Percentiles rank a stretch among this genome's conserved stretches.
phyloP scores from a whole-genome alignment of 2,797 vertebrate genomes.

The Gouania willdenowi region DNA sequence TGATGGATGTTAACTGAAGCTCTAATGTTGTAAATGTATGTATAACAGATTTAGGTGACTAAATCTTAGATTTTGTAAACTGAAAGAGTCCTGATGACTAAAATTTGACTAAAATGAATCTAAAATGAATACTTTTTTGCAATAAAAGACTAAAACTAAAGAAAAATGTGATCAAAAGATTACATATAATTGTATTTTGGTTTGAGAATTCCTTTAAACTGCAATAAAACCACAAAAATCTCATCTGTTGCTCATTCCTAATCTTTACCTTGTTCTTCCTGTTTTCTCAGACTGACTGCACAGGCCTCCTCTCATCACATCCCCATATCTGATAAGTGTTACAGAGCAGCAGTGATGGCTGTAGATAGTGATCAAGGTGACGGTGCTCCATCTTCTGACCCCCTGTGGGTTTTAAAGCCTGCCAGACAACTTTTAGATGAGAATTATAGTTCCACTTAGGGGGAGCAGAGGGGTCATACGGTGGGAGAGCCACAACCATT shows the following conservation, averaged over 20 bases:
- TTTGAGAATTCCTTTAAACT: too few species aligned
- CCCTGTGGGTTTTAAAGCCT: constrained; percentile 19
- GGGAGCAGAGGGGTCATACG: constrained; percentile 44
- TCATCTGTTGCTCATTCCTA: not conserved
- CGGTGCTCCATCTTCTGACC: constrained; percentile 22
- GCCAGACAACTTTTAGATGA: constrained; percentile 41
- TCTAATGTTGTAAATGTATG: too few species aligned
- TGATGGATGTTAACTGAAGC: too few species aligned
- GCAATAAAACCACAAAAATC: too few species aligned
- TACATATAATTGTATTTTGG: too few species aligned
- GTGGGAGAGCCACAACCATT: constrained; percentile 27
- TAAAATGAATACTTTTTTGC: too few species aligned
- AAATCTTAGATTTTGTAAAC: too few species aligned
- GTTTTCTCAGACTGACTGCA: not conserved
- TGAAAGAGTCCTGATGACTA: too few species aligned
- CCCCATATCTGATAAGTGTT: constrained; percentile 8
- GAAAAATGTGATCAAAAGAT: too few species aligned
- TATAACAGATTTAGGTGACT: too few species aligned
- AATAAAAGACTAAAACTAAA: too few species aligned
- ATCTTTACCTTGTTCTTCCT: not conserved
- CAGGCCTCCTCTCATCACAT: constrained; percentile 7
- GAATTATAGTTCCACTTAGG: constrained; percentile 62
- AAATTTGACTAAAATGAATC: too few species aligned
- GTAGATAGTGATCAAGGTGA: constrained; percentile 12
- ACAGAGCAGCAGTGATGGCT: constrained; percentile 11